phyloP scores from a whole-genome alignment of 2,797 vertebrate genomes.

The Aldrovandia affinis region DNA sequence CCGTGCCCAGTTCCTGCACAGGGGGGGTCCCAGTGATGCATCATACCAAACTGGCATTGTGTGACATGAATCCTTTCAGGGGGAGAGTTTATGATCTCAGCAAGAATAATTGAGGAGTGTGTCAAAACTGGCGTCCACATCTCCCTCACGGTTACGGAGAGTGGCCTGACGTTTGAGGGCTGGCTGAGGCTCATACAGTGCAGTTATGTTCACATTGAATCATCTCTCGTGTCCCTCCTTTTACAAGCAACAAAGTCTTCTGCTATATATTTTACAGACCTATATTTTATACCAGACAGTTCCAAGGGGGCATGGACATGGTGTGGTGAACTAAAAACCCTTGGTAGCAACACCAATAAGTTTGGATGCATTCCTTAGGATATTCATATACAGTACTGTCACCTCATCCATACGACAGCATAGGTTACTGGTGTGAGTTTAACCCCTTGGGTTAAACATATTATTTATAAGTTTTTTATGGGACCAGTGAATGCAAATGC shows the following conservation, averaged over 20 bases:
- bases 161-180: neutral
- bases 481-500: slow-evolving; percentile 2
- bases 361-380: neutral
- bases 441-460: neutral
- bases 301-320: neutral
- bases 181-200: neutral
- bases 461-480: neutral
- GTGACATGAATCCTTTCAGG: slow-evolving; percentile 69
- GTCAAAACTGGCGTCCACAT: slow-evolving; percentile 11
- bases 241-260: slow-evolving; percentile 25
- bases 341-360: neutral
- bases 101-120: slow-evolving; percentile 26
- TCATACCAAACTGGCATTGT: slow-evolving; percentile 71
- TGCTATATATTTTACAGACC: neutral
- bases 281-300: neutral
- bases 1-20: slow-evolving; percentile 75
- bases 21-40: slow-evolving; percentile 77
- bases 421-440: neutral
- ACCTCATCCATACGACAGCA: neutral
- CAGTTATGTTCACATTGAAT: slow-evolving; percentile 18
- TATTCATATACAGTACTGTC: neutral
- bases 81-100: slow-evolving; percentile 59
- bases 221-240: slow-evolving; percentile 14
- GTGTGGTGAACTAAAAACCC: slow-evolving; percentile 9
- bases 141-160: slow-evolving; percentile 4